Evolutionary conservation across 1,140 invertebrate species (phyloP), one percentile per base, ranked within the genome.

Genomic region (Trachelipus rathkii): DNA sequence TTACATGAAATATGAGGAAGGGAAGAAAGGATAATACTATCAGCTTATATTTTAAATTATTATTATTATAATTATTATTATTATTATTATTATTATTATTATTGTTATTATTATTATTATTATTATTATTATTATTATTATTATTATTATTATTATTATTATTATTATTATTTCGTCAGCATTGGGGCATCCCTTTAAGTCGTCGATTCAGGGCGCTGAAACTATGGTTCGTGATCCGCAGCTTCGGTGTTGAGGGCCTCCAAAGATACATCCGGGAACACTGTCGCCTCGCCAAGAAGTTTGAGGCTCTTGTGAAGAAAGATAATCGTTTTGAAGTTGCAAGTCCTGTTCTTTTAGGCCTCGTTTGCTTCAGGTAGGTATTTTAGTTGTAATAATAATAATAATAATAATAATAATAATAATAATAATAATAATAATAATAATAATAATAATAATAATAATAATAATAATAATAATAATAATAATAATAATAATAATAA

Each of bases 131-230:
- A 66, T n/a, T 23, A 66, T 23, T n/a, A 23, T 66, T n/a, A n/a
- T n/a, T 23, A n/a, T 23, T 66, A 71, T 71, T 15, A 71, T 15
- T 11, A 71, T 15, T n/a, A n/a, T 23, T 23, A n/a, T 66, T n/a
- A n/a, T 71, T 19, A 19, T 71, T 71, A 15, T 44, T 9, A 9
- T 44, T 13, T 45, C 60, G 5, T 43, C 80, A 96, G 83, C 96
- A 99, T 85, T 99, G 97, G 97, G 96, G 96, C 70, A 95, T 99
- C 83, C 94, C 97, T 15, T 86, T 99, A 43, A 97, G 95, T 83
- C 88, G 97, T 69, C 87, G 97, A 79, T 99, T 97, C 82, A 87
- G 96, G 69, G 93, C 96, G 0, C 86, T 99, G 50, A 99, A 99
- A 84, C 85, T 99, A 9, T 99, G 97, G 97, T 99, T 99, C 85